Evolutionary conservation across 2,797 vertebrate genomes (phyloP), one percentile per base, ranked within the genome.

Genomic region (Emydoidea blandingii): DNA sequence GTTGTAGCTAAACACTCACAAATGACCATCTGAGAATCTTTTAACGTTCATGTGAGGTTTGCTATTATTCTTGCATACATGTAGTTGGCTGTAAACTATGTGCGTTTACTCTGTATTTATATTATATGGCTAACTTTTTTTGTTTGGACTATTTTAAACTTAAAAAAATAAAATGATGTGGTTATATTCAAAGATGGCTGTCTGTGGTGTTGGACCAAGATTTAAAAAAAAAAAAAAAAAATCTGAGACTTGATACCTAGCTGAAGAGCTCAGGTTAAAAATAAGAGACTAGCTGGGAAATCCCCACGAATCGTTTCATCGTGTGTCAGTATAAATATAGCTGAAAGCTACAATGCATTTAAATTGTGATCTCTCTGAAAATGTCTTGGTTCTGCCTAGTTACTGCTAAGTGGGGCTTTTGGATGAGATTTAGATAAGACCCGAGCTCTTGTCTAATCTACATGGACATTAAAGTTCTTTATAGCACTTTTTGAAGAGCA

Each of bases 21-120:
- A 81, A 74, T 79, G 83, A 90, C 79, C 92, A 81, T 81, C 92
- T 83, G 90, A 74, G 21, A 93, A 62, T 89, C 92, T 83, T 96
- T 93, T 93, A 76, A 50, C 95, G 79, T 92, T 97, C 83, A 10
- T 96, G 95, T 97, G 97, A 98, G 95, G 96, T 97, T 97, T 96
- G 93, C 96, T 98, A 10, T 97, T 95, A 85, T 96, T 98, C 91
- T 97, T 96, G 84, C 92, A 83, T 98, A 95, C 82, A 56, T 97
- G 94, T 98, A 97, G 86, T 87, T 97, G 95, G 94, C 97, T 98
- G 95, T 98, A 98, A 98, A 97, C 95, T 96, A 83, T 95, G 95
- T 98, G 97, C 98, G 94, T 98, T 97, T 98, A 94, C 56, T 97
- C 97, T 97, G 95, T 98, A 97, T 98, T 98, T 98, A 97, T 98